Percentiles rank a stretch among this genome's conserved stretches.
Conservation (phyloP, 1,140 invertebrate genomes). For the Drepana arcuata region DNA sequence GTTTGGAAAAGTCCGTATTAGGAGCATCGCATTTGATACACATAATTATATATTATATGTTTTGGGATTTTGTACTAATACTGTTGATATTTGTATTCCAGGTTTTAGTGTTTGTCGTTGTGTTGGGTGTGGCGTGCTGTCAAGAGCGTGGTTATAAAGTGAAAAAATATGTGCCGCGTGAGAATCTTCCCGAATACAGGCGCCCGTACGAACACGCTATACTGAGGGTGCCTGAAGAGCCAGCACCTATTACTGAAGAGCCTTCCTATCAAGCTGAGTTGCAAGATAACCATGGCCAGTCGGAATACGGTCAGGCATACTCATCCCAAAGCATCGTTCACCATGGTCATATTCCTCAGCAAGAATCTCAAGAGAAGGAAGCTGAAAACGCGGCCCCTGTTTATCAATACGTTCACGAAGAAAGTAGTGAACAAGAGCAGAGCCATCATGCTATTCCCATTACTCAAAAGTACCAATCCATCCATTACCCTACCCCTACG, state of each 20-base stretch:
- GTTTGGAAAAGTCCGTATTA: slow-evolving; percentile 56
- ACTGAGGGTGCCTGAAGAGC: slow-evolving; percentile 21
- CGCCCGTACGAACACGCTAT: slow-evolving; percentile 23
- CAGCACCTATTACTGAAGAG: slow-evolving; percentile 35
- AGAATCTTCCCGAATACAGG: slow-evolving; percentile 35
- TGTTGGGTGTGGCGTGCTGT: slow-evolving; percentile 21
- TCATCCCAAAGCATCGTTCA: slow-evolving; percentile 39
- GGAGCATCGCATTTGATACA: not conserved
- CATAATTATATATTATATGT: not conserved
- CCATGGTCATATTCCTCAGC: slow-evolving; percentile 20
- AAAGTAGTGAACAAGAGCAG: slow-evolving; percentile 23
- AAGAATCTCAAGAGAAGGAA: slow-evolving; percentile 33
- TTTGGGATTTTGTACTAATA: not conserved
- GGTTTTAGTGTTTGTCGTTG: slow-evolving; percentile 34
- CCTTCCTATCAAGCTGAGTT: slow-evolving; percentile 18
- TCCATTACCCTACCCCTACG: slow-evolving; percentile 24
- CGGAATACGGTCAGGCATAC: slow-evolving; percentile 26
- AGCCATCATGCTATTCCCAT: slow-evolving; percentile 19
- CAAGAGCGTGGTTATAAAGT: slow-evolving; percentile 40
- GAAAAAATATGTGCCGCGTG: slow-evolving; percentile 28
- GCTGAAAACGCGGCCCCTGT: slow-evolving; percentile 27
- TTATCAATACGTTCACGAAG: slow-evolving; percentile 23
- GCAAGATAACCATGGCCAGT: slow-evolving; percentile 13
- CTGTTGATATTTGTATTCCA: slow-evolving; percentile 25
- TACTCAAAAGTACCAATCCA: slow-evolving; percentile 25